Percentiles rank a stretch among this genome's conserved stretches.
Evolutionary conservation across 2,797 vertebrate species (phyloP).

Genomic region (Parauchenoglanis punctatus): DNA sequence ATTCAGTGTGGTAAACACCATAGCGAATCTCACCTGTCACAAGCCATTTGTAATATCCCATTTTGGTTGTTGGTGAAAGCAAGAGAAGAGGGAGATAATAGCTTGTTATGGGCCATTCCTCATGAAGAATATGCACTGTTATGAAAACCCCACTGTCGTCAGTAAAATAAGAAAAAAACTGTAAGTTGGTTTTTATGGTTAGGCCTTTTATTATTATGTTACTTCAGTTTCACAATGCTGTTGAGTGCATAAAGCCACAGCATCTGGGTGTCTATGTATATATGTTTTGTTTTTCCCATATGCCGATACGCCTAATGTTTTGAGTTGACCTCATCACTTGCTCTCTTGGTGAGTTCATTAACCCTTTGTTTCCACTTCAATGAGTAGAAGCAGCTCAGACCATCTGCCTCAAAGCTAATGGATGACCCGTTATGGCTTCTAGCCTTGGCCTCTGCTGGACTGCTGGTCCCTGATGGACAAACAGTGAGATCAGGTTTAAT

Average conservation of each 20-base stretch:
- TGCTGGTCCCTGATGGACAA: constrained; percentile 24
- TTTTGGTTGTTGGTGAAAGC: constrained; percentile 46
- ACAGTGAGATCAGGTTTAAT: constrained; percentile 51
- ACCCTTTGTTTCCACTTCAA: constrained; percentile 52
- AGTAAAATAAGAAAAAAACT: neutral
- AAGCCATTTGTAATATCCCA: constrained; percentile 52
- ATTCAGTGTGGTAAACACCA: constrained; percentile 56
- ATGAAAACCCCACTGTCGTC: constrained; percentile 21
- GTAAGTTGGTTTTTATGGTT: neutral
- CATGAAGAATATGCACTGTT: neutral
- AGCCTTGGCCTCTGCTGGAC: constrained; percentile 35
- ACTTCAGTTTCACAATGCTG: neutral
- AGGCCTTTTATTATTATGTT: neutral
- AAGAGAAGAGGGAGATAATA: constrained; percentile 45
- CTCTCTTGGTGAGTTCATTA: constrained; percentile 48
- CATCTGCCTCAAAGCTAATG: constrained; percentile 55
- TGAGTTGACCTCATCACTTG: constrained; percentile 45
- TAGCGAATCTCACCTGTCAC: constrained; percentile 56
- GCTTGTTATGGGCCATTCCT: constrained; percentile 45
- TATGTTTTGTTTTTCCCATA: constrained; percentile 4
- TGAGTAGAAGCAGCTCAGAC: constrained; percentile 50
- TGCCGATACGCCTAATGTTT: constrained; percentile 20
- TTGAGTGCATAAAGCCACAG: neutral
- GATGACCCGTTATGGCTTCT: constrained; percentile 46
- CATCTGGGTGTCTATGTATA: constrained; percentile 2